Percentiles rank a stretch among this genome's conserved stretches.
Conservation (phyloP, 1,140 invertebrate species). For the Tyrophagus putrescentiae region DNA sequence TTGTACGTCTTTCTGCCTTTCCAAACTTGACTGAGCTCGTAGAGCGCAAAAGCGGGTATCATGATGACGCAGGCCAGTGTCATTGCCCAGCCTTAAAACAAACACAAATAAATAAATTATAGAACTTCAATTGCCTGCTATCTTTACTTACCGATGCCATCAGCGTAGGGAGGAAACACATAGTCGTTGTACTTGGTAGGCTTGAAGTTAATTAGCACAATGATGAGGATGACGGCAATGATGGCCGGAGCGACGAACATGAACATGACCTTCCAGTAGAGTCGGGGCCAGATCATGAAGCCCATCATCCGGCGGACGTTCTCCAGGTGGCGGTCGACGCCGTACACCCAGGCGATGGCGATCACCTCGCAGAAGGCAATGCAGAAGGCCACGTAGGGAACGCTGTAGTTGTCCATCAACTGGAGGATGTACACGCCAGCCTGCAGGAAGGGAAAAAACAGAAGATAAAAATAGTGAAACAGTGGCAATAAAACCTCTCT, state of each 20-base stretch:
- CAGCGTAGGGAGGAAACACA: conserved; percentile 41
- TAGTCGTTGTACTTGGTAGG: conserved; percentile 36
- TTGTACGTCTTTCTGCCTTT: background rate
- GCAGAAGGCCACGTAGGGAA: conserved; percentile 33
- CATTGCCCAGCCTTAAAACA: conserved; percentile 40
- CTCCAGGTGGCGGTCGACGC: conserved; percentile 57
- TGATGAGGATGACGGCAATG: conserved; percentile 40
- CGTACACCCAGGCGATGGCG: conserved; percentile 64
- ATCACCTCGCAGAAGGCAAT: conserved; percentile 50
- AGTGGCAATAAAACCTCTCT: background rate
- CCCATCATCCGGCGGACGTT: conserved; percentile 62
- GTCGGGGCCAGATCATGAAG: conserved; percentile 47
- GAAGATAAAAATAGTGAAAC: background rate
- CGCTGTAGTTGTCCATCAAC: conserved; percentile 35
- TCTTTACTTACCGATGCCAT: conserved; percentile 38
- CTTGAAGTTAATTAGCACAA: conserved; percentile 33
- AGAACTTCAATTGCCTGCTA: too few species aligned
- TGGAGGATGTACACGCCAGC: conserved; percentile 36
- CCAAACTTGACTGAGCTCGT: conserved; percentile 2
- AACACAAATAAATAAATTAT: too few species aligned
- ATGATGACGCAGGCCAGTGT: conserved; percentile 39
- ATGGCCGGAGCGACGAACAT: conserved; percentile 56
- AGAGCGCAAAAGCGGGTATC: conserved; percentile 35
- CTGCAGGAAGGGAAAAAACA: background rate
- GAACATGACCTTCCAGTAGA: conserved; percentile 65